phyloP scores from a whole-genome alignment of 2,888 invertebrate genomes.

The Ichneumoninae sp. region DNA sequence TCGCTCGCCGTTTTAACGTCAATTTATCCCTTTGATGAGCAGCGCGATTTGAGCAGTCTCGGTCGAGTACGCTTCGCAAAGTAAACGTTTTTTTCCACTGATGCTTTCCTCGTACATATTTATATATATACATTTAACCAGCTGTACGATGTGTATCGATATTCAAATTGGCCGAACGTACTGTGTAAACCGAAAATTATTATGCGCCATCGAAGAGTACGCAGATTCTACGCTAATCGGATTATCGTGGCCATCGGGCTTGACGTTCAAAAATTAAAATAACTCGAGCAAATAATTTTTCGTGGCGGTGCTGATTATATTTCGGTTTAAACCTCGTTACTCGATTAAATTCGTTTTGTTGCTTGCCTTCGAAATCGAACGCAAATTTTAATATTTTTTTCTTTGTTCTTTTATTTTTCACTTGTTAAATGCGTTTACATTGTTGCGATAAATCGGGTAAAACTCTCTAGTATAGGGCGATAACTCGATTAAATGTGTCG shows the following conservation, averaged over 20 bases:
- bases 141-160: slow-evolving; percentile 13
- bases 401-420: slow-evolving; percentile 8
- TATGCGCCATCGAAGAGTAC: slow-evolving; percentile 10
- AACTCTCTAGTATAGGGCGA: slow-evolving; percentile 17
- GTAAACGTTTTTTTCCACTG: slow-evolving; percentile 1
- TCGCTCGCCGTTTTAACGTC: slow-evolving; percentile 39
- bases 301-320: slow-evolving; percentile 12
- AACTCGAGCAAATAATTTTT: slow-evolving; percentile 24
- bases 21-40: slow-evolving; percentile 57
- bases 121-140: neutral
- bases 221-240: slow-evolving; percentile 21
- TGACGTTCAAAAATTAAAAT: slow-evolving; percentile 27
- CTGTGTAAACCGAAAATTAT: slow-evolving; percentile 4
- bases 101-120: too few species aligned
- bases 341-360: neutral
- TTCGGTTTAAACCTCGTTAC: slow-evolving; percentile 1
- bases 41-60: neutral
- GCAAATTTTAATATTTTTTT: slow-evolving; percentile 21
- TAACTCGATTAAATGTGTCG: slow-evolving; percentile 42
- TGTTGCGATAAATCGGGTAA: neutral
- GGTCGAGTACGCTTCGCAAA: neutral
- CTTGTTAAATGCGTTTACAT: neutral
- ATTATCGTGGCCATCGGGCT: slow-evolving; percentile 2
- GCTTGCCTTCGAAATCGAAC: too few species aligned
- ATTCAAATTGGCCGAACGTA: slow-evolving; percentile 40